A percentile compares a stretch with the other conserved stretches of the same genome.
phyloP scores from a whole-genome alignment of 2,113 vertebrate genomes.

The Chitala chitala region DNA sequence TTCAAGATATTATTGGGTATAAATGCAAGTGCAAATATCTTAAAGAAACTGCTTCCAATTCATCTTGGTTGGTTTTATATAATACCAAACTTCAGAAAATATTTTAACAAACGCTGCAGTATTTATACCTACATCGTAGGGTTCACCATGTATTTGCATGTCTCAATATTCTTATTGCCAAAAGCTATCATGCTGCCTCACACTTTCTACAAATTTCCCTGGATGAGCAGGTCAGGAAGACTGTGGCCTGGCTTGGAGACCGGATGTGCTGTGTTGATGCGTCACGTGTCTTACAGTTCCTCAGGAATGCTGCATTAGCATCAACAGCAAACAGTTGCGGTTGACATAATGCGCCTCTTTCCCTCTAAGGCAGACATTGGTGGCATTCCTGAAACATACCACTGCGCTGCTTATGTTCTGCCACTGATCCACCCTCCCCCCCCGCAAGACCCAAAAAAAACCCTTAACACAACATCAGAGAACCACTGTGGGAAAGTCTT shows the following conservation, averaged over 20 bases:
- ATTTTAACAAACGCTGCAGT: background rate
- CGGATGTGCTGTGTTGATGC: background rate
- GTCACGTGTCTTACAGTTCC: conserved; percentile 7
- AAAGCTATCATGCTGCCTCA: too few species aligned
- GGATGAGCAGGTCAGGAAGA: background rate
- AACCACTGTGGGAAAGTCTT: background rate
- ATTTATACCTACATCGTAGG: background rate
- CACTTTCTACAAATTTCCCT: background rate
- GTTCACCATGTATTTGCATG: too few species aligned
- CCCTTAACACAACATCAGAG: background rate
- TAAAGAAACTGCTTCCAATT: too few species aligned
- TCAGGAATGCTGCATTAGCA: conserved; percentile 20
- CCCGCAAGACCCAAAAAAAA: background rate
- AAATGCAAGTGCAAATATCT: too few species aligned
- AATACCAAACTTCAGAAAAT: background rate
- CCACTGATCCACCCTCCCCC: background rate
- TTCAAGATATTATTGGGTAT: too few species aligned
- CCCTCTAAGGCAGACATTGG: background rate
- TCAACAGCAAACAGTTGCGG: conserved; percentile 3
- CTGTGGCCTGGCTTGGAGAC: too few species aligned
- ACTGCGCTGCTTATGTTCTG: background rate
- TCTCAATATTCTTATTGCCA: too few species aligned
- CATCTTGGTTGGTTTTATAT: too few species aligned
- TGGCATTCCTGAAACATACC: background rate
- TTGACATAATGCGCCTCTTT: conserved; percentile 4